phyloP scores from a whole-genome alignment of 2,113 vertebrate genomes.

The Harpagus bidentatus region DNA sequence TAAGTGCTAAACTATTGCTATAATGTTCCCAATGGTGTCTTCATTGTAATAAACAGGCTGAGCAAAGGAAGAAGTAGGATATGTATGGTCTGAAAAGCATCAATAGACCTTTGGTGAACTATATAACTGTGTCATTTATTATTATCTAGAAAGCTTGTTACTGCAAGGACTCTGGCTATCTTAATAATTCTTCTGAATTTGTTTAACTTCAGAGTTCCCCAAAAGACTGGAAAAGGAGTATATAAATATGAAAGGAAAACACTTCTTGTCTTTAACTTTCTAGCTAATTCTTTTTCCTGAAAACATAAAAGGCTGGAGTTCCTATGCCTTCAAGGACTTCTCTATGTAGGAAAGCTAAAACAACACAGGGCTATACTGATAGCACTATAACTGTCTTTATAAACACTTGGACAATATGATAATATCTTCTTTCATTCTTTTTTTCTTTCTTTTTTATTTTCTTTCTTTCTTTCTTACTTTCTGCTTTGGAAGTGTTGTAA shows the following conservation, averaged over 20 bases:
- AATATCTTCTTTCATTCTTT: background rate
- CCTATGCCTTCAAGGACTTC: background rate
- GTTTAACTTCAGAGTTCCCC: background rate
- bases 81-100: background rate
- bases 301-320: background rate
- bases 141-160: background rate
- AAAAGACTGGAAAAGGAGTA: background rate
- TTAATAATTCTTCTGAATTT: background rate
- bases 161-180: background rate
- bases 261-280: background rate
- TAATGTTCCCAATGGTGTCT: background rate
- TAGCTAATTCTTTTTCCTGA: background rate
- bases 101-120: background rate
- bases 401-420: background rate
- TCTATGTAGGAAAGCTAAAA: background rate
- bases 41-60: background rate
- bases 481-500: background rate
- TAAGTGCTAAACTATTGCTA: background rate
- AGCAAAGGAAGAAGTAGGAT: background rate
- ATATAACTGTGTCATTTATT: background rate
- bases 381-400: background rate
- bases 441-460: too few species aligned
- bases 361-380: background rate
- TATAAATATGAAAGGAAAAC: background rate
- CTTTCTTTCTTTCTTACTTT: too few species aligned